phyloP scores from a whole-genome alignment of 2,113 vertebrate species.

The Pollimyrus isidori region DNA sequence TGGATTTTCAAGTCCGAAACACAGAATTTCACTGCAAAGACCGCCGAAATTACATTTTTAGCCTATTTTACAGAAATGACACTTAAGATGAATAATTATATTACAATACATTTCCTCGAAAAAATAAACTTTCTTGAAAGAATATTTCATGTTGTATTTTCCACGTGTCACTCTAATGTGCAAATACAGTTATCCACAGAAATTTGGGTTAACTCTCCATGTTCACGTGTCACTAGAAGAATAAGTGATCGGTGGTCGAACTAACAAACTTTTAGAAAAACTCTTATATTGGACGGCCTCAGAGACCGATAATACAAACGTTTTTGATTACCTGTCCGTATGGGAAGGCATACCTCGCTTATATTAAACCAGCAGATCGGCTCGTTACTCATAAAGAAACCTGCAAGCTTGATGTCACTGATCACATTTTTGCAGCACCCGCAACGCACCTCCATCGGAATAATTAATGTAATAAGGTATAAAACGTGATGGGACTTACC shows the following conservation, averaged over 20 bases:
- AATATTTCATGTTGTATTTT: not conserved
- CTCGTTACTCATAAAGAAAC: not conserved
- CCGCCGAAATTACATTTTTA: not conserved
- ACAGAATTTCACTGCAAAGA: not conserved
- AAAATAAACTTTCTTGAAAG: not conserved
- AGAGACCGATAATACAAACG: not conserved
- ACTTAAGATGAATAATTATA: not conserved
- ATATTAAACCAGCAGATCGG: not conserved
- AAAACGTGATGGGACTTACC: conserved; percentile 62
- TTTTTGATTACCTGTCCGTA: not conserved
- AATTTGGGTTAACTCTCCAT: not conserved
- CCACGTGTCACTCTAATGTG: not conserved
- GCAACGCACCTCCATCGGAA: not conserved
- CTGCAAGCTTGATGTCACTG: not conserved
- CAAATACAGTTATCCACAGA: not conserved
- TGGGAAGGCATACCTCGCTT: not conserved
- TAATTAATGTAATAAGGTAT: not conserved
- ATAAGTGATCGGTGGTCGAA: not conserved
- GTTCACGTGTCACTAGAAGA: not conserved
- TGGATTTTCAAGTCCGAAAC: not conserved
- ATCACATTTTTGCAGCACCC: not conserved
- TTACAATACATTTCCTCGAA: not conserved
- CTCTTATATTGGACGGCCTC: not conserved
- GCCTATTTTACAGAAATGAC: not conserved
- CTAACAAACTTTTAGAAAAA: not conserved